Evolutionary conservation across 2,888 invertebrate species (phyloP), one percentile per base, ranked within the genome.

Genomic region (Phengaris arion): DNA sequence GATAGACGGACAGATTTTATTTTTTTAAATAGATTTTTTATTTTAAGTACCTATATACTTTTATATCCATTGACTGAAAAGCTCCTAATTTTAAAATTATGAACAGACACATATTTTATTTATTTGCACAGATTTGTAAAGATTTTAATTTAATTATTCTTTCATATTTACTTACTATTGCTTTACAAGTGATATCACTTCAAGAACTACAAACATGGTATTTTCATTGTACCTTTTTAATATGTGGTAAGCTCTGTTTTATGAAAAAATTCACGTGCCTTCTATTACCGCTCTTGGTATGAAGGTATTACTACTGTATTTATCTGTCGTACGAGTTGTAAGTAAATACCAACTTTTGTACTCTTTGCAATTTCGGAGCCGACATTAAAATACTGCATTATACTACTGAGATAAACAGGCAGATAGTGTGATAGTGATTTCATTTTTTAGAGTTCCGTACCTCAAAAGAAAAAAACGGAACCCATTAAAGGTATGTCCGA

Each of bases 171-270:
- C 48, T 48, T 52, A 52, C 52, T 3, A 35, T 52, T 8, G 6
- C 59, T 59, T 46, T 57, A 57, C 46, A 64, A 64, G 45, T n/a
- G 48, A n/a, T 51, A 35, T 74, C n/a, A 48, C 35, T 52, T 22
- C 35, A 35, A 64, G 48, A 51, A 74, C 22, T 48, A 45, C 51
- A n/a, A 51, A 64, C 12, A 64, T 73, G 35, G 35, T 52, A n/a
- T 74, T 74, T 46, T 15, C 74, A 74, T 54, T 74, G 68, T 76
- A 64, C 73, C 73, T 55, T 76, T 79, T 77, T 79, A 79, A 78
- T 78, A 79, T 72, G 52, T 70, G 75, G 74, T 77, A 77, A 76
- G 78, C 78, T 68, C 74, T 75, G 57, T 74, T 69, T 75, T 75
- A 74, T 76, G 77, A 74, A 74, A 75, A 68, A 70, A 57, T 69